Evolutionary conservation across 2,888 invertebrate species (phyloP).

Genomic region (Ceratothoa steindachneri): DNA sequence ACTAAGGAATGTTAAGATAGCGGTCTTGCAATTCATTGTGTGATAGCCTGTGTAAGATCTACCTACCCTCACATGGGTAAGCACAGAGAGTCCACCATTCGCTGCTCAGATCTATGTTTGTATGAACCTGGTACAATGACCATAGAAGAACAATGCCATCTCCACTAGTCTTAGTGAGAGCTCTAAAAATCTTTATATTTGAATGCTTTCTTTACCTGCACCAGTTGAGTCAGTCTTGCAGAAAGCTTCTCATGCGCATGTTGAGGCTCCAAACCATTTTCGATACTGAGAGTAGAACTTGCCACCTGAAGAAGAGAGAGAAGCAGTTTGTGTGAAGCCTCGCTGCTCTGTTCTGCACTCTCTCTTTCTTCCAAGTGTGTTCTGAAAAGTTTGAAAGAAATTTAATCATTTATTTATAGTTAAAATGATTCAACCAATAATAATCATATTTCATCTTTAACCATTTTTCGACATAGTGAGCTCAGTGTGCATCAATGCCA

Average conservation of each 20-base stretch:
- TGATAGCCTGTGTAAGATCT: too few relatives aligned
- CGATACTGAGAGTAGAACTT: constrained; percentile 29
- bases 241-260: constrained; percentile 32
- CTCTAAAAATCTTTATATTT: background rate
- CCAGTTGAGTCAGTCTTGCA: constrained; percentile 28
- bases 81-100: too few relatives aligned
- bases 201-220: constrained; percentile 37
- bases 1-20: too few relatives aligned
- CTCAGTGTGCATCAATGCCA: too few relatives aligned
- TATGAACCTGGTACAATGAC: too few relatives aligned
- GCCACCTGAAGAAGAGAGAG: constrained; percentile 24
- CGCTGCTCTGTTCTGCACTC: constrained; percentile 39
- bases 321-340: constrained; percentile 33
- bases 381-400: too few relatives aligned
- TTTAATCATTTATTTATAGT: background rate
- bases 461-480: too few relatives aligned
- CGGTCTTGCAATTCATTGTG: too few relatives aligned
- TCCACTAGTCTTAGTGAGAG: too few relatives aligned
- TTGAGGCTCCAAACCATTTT: constrained; percentile 27
- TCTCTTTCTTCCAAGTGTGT: constrained; percentile 43
- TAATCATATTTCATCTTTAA: background rate
- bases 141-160: too few relatives aligned
- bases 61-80: too few relatives aligned
- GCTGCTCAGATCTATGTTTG: too few relatives aligned
- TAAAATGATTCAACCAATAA: background rate